Conservation (phyloP, 2,888 invertebrate genomes). For the Polymixis flavicincta region DNA sequence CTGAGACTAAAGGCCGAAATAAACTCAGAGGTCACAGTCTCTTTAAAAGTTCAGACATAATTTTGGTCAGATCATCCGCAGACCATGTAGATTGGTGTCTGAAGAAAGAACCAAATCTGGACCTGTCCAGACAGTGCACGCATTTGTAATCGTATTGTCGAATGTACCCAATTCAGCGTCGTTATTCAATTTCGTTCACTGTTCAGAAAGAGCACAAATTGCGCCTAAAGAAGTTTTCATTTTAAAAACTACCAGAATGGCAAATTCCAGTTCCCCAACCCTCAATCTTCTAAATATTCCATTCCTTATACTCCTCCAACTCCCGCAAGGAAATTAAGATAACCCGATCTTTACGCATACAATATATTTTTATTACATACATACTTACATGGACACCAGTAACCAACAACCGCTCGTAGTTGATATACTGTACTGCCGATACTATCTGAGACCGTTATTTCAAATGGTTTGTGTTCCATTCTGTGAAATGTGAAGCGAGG, state of each 20-base stretch:
- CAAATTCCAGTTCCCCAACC: not conserved
- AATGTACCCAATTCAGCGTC: no score
- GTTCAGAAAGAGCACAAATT: no score
- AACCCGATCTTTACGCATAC: conserved; percentile 37
- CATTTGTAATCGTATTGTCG: no score
- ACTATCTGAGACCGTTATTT: conserved; percentile 49
- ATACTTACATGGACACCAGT: conserved; percentile 43
- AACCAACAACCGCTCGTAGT: conserved; percentile 28
- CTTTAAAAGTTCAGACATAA: no score
- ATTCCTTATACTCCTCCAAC: conserved; percentile 3
- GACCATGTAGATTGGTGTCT: no score
- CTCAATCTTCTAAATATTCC: conserved; percentile 26
- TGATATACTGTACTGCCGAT: conserved; percentile 50
- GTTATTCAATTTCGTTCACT: no score
- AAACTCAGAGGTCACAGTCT: no score
- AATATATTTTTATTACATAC: conserved; percentile 58
- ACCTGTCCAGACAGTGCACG: no score
- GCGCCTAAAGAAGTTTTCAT: no score
- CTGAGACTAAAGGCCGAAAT: no score
- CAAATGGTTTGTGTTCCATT: conserved; percentile 57
- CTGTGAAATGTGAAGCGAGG: conserved; percentile 32
- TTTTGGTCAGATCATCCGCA: no score
- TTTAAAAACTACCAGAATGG: not conserved
- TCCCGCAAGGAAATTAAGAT: conserved; percentile 42
- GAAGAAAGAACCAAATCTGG: no score